Percentiles rank a stretch among this genome's conserved stretches.
Evolutionary conservation across 1,140 invertebrate species (phyloP).

Genomic region (Drosophila busckii): DNA sequence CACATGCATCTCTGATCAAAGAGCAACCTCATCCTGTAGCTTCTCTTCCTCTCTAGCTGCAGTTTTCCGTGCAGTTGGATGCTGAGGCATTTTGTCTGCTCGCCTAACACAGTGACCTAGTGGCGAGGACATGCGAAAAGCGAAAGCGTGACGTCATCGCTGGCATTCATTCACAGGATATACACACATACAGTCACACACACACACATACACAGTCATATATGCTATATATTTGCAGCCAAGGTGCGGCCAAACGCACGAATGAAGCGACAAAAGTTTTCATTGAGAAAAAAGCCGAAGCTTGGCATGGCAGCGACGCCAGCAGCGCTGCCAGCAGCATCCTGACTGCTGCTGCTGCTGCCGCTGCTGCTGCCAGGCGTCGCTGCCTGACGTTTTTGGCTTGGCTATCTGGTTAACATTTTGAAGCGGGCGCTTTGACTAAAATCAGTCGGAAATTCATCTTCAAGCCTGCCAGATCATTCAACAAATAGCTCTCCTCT

Average conservation of each 20-base stretch:
- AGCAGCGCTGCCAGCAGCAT: slow-evolving; percentile 47
- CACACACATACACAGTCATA: too few relatives aligned
- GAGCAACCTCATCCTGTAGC: neutral
- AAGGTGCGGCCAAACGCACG: slow-evolving; percentile 28
- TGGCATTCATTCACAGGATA: slow-evolving; percentile 79
- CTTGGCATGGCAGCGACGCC: neutral
- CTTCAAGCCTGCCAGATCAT: slow-evolving; percentile 63
- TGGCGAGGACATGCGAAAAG: slow-evolving; percentile 41
- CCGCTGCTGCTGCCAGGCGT: neutral
- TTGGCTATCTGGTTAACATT: slow-evolving; percentile 69
- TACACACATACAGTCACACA: slow-evolving; percentile 17
- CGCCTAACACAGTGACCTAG: slow-evolving; percentile 78
- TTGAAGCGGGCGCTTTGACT: slow-evolving; percentile 52
- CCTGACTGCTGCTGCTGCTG: slow-evolving; percentile 7
- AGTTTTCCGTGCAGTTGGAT: too few relatives aligned
- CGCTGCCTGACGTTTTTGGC: slow-evolving; percentile 25
- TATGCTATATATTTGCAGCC: slow-evolving; percentile 10
- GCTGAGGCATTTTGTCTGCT: slow-evolving; percentile 14
- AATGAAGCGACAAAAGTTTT: too few relatives aligned
- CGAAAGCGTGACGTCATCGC: slow-evolving; percentile 62
- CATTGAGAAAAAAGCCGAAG: slow-evolving; percentile 58
- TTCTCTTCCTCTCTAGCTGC: neutral
- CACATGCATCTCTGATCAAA: neutral
- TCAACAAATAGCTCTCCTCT: slow-evolving; percentile 10
- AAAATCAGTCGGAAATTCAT: slow-evolving; percentile 69